Conservation (phyloP, 2,888 invertebrate species). For the Iphiclides podalirius region DNA sequence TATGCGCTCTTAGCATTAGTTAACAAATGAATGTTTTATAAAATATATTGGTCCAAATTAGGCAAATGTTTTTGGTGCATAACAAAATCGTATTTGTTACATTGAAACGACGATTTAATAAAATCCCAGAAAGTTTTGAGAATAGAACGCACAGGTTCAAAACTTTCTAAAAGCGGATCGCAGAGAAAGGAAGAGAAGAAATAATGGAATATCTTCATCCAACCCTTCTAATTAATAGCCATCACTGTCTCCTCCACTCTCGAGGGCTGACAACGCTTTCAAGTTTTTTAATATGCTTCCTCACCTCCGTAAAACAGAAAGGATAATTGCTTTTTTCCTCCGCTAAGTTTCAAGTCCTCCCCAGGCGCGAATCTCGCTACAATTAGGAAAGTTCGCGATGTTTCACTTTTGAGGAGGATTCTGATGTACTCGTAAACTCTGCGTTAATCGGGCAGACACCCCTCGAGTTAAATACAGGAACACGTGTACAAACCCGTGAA, state of each 20-base stretch:
- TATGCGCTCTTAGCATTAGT: no score
- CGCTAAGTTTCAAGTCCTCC: constrained; percentile 52
- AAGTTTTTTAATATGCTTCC: constrained; percentile 79
- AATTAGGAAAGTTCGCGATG: constrained; percentile 57
- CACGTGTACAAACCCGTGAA: background rate
- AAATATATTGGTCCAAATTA: no score
- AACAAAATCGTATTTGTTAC: no score
- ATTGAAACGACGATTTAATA: no score
- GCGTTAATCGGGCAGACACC: constrained; percentile 7
- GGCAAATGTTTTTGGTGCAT: no score
- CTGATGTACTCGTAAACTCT: constrained; percentile 22
- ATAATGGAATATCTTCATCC: constrained; percentile 77
- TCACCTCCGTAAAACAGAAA: constrained; percentile 73
- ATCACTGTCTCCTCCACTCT: constrained; percentile 76
- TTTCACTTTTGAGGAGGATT: constrained; percentile 40
- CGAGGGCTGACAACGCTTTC: constrained; percentile 71
- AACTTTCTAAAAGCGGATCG: no score
- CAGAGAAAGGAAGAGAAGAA: constrained; percentile 46
- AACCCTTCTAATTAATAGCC: constrained; percentile 79
- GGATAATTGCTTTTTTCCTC: constrained; percentile 75
- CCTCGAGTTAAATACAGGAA: constrained; percentile 8
- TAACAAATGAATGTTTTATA: no score
- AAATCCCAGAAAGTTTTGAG: no score
- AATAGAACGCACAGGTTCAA: no score
- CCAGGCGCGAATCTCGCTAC: constrained; percentile 58